Base-by-base conservation (phyloP, 2,113 vertebrate genomes). In the Columba janthina region DNA sequence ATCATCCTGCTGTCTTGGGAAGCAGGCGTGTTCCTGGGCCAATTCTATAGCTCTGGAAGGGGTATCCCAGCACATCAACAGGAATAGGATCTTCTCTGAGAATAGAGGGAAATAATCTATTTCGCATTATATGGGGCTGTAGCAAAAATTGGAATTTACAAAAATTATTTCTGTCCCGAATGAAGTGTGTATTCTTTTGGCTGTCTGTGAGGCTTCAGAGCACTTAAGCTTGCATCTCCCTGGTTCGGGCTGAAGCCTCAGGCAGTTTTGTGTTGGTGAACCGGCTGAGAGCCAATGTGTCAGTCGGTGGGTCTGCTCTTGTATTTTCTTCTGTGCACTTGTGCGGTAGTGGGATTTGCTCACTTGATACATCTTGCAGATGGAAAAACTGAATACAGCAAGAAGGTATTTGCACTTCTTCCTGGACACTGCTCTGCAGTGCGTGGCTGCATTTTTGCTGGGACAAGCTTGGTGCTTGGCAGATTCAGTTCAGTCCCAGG, bases 341-440 rank as follows among this genome's bases (percentile, higher is more conserved):
- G 11, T n/a, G 71, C 34, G 56, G 78, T 11, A 25, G 42, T 77
- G 75, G 36, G 56, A 50, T 89, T 80, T 93, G 83, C 69, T 94
- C 61, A 50, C 66, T 93, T 92, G 79, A 93, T 93, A 54, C 1
- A 0, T 90, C 76, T 87, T 40, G 44, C 93, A 95, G 92, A 84
- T 90, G 94, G 96, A 94, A 93, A 95, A 92, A 60, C 40, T 56
- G 29, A 90, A 60, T 77, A 66, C 76, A 77, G 42, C 0, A 0
- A 61, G 86, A 69, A 94, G 44, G 19, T 87, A 44, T 96, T 83
- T 90, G 58, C 72, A 29, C 17, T 72, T 88, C 48, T 78, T 93
- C 67, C 54, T 72, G 72, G 70, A 38, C 73, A 50, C 40, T 2
- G 0, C 53, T 62, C 28, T 0, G 0, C 34, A 66, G 46, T 24